Evolutionary conservation across 2,113 vertebrate genomes (phyloP).

Genomic region (Caracal caracal): DNA sequence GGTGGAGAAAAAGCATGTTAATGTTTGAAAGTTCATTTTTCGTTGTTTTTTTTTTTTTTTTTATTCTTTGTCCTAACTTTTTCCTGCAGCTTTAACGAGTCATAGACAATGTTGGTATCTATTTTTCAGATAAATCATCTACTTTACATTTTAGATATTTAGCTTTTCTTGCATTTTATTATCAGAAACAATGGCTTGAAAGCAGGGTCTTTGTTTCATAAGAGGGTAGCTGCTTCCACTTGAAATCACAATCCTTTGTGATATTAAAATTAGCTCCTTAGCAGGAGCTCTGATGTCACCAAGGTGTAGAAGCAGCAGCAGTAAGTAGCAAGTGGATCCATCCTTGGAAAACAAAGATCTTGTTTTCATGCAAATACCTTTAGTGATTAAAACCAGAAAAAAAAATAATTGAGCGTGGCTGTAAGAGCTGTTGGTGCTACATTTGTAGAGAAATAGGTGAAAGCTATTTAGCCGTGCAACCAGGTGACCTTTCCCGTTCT

Average conservation of each 20-base stretch:
- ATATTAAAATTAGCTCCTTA: conserved; percentile 46
- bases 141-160: conserved; percentile 48
- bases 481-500: neutral
- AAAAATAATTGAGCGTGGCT: neutral
- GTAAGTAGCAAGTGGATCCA: neutral
- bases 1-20: neutral
- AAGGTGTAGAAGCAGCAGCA: neutral
- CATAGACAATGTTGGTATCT: neutral
- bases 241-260: conserved; percentile 44
- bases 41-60: neutral
- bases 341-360: conserved; percentile 22
- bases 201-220: conserved; percentile 18
- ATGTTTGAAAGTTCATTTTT: conserved; percentile 16
- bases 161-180: conserved; percentile 47
- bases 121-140: conserved; percentile 3
- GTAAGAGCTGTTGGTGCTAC: neutral
- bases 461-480: conserved; percentile 16
- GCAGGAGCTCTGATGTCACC: conserved; percentile 25
- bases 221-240: conserved; percentile 47
- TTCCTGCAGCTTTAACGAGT: conserved; percentile 18
- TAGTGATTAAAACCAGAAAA: neutral
- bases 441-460: conserved; percentile 31
- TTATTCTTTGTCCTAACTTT: neutral
- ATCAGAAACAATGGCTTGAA: conserved; percentile 47
- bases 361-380: conserved; percentile 33